These are phyloP conservation scores for Ophonus ardosiacus DNA, from an alignment of 2,888 invertebrate genomes.

Conservation along the genomic window DNA sequence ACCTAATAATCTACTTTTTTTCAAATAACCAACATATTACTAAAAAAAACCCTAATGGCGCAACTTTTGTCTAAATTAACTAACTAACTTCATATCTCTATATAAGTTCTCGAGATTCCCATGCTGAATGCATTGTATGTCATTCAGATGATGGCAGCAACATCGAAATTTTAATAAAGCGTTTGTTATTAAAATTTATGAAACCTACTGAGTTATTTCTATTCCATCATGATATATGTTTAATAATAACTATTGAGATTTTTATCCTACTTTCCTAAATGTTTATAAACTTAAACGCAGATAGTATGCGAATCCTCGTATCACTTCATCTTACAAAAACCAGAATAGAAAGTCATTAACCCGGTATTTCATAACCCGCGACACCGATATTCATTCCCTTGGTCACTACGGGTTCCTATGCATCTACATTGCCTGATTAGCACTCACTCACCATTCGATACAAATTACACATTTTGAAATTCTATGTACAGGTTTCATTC, in stretches of 20 bases:
- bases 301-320: slow-evolving; percentile 34
- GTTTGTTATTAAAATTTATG: no score
- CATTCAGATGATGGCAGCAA: no score
- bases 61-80: no score
- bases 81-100: no score
- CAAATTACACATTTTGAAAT: slow-evolving; percentile 41
- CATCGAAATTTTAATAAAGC: no score
- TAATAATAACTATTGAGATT: neutral
- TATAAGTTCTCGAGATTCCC: no score
- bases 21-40: no score
- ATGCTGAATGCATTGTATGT: no score
- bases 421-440: slow-evolving; percentile 38
- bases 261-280: neutral
- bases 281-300: neutral
- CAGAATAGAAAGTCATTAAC: slow-evolving; percentile 62
- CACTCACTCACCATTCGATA: slow-evolving; percentile 3
- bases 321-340: slow-evolving; percentile 57
- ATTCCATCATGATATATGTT: neutral
- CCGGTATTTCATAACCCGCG: slow-evolving; percentile 61
- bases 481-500: slow-evolving; percentile 2
- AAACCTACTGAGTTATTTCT: neutral
- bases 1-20: no score
- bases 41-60: no score
- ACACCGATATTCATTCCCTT: slow-evolving; percentile 57
- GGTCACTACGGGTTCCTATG: slow-evolving; percentile 43